phyloP scores from a whole-genome alignment of 2,888 invertebrate genomes.

The Xestia ashworthii region DNA sequence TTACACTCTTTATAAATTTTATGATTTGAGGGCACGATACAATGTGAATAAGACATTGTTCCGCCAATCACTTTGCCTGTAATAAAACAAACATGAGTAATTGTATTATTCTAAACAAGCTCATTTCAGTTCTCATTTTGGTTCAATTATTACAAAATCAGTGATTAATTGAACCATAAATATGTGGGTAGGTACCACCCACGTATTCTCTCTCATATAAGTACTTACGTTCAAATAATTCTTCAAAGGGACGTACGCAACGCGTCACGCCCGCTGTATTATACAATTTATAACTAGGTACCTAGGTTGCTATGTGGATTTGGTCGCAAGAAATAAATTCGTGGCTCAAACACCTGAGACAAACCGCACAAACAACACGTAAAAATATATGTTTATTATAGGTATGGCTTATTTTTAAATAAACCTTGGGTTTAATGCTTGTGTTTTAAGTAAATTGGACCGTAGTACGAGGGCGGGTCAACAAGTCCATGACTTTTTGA shows the following conservation, averaged over 20 bases:
- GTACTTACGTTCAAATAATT: slow-evolving; percentile 43
- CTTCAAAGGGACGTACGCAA: slow-evolving; percentile 43
- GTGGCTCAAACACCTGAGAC: slow-evolving; percentile 70
- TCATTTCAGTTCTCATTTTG: slow-evolving; percentile 27
- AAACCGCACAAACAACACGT: slow-evolving; percentile 55
- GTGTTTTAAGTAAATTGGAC: slow-evolving; percentile 7
- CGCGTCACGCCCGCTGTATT: slow-evolving; percentile 44
- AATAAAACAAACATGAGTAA: slow-evolving; percentile 8
- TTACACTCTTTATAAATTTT: too few relatives aligned
- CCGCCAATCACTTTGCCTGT: neutral
- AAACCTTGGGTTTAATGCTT: slow-evolving; percentile 14
- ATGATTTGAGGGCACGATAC: neutral
- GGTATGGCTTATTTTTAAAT: slow-evolving; percentile 25
- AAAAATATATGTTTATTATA: slow-evolving; percentile 38
- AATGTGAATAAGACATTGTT: neutral
- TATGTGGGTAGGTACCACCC: slow-evolving; percentile 4
- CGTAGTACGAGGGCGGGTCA: too few relatives aligned
- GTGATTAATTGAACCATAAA: slow-evolving; percentile 50
- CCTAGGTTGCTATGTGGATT: slow-evolving; percentile 49
- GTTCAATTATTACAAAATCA: slow-evolving; percentile 36
- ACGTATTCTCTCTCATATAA: slow-evolving; percentile 19
- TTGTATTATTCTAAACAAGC: slow-evolving; percentile 2
- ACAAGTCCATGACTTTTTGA: too few relatives aligned
- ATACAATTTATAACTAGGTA: slow-evolving; percentile 52
- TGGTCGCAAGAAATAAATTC: slow-evolving; percentile 69